Conservation (phyloP, 2,113 vertebrate species). For the Oncorhynchus nerka region DNA sequence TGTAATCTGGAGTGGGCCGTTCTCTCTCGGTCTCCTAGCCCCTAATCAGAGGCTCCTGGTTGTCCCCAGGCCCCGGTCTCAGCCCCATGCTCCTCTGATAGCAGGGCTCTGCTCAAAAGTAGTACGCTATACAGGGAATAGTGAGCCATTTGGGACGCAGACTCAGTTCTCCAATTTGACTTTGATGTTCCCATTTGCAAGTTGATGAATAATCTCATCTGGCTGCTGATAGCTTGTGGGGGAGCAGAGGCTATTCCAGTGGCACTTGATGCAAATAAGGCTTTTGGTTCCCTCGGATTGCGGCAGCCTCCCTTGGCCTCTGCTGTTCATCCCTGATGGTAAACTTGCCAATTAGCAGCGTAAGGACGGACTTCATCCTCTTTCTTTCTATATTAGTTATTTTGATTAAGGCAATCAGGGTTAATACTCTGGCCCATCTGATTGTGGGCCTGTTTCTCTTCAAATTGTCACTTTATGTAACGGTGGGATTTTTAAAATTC, state of each 20-base stretch:
- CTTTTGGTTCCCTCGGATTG: slow-evolving; percentile 66
- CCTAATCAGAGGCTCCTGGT: background rate
- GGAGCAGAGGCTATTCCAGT: slow-evolving; percentile 71
- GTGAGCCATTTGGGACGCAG: background rate
- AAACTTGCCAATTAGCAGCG: slow-evolving; percentile 80
- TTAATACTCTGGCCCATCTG: slow-evolving; percentile 71
- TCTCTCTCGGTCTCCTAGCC: slow-evolving; percentile 14
- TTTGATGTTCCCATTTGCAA: slow-evolving; percentile 82
- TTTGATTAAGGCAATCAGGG: slow-evolving; percentile 79
- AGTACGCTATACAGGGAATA: background rate
- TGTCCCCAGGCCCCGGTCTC: background rate
- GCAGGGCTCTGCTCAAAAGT: background rate
- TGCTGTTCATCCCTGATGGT: slow-evolving; percentile 62
- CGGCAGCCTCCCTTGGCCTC: slow-evolving; percentile 64
- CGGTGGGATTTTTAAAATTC: background rate
- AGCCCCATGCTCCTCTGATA: slow-evolving; percentile 29
- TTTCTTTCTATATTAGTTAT: slow-evolving; percentile 60
- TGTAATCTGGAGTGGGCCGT: background rate
- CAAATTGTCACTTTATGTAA: background rate
- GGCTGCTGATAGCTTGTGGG: slow-evolving; percentile 73
- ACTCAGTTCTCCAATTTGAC: slow-evolving; percentile 61
- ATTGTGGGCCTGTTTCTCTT: slow-evolving; percentile 55
- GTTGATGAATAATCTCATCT: slow-evolving; percentile 79
- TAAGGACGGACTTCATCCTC: slow-evolving; percentile 12
- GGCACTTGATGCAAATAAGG: slow-evolving; percentile 68